Conservation (phyloP, 2,113 vertebrate genomes). For the Cynoglossus semilaevis region DNA sequence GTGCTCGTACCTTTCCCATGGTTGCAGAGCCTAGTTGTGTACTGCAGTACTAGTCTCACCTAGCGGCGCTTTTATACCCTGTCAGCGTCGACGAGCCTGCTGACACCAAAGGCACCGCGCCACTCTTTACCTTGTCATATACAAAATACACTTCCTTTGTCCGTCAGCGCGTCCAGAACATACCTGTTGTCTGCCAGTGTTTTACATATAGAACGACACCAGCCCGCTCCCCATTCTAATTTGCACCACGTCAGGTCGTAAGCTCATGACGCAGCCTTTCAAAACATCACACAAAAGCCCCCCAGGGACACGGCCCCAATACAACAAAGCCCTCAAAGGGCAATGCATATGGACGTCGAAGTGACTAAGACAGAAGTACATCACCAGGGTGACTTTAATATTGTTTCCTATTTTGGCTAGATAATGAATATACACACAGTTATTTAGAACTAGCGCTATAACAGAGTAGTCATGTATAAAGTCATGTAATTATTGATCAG, state of each 20-base stretch:
- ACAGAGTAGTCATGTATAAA: no score
- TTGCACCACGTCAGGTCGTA: no score
- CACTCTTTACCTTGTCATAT: constrained; percentile 72
- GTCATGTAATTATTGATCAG: constrained; percentile 29
- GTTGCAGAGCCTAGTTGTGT: constrained; percentile 51
- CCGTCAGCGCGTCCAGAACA: constrained; percentile 41
- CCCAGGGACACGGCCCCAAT: constrained; percentile 47
- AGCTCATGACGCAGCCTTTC: constrained; percentile 67
- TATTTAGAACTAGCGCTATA: no score
- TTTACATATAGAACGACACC: constrained; percentile 72
- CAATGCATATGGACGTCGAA: constrained; percentile 4
- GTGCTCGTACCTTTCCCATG: constrained; percentile 76
- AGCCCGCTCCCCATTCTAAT: not conserved
- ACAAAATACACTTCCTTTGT: constrained; percentile 60
- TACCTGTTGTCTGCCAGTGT: constrained; percentile 68
- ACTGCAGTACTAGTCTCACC: constrained; percentile 24
- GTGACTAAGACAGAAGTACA: no score
- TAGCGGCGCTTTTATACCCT: constrained; percentile 69
- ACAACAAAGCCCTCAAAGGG: constrained; percentile 56
- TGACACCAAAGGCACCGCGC: constrained; percentile 49
- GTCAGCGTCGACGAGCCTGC: constrained; percentile 13
- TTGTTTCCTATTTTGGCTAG: no score
- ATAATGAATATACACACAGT: no score
- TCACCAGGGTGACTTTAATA: no score
- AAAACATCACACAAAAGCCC: constrained; percentile 63